Evolutionary conservation across 2,113 vertebrate genomes (phyloP), one percentile per base, ranked within the genome.

Genomic region (Hydrolagus affinis): DNA sequence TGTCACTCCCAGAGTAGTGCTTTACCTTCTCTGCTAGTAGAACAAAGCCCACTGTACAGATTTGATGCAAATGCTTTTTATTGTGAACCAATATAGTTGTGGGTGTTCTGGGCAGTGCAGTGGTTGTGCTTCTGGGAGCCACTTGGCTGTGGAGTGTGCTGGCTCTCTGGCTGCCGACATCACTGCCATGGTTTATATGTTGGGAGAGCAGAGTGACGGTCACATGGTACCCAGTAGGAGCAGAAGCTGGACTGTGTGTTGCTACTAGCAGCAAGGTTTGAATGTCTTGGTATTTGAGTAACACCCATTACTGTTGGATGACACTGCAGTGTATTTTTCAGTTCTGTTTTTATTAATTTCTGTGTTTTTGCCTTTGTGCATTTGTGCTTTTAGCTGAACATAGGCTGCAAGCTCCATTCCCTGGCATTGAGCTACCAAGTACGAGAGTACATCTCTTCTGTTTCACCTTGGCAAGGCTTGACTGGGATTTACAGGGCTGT

Each of bases 371-470:
- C 90, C 88, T 93, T 86, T 90, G 87, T 85, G 91, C 92, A 89
- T 94, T 90, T 93, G 90, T 89, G 85, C 87, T 86, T 83, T 83
- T 83, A 83, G 78, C 78, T 68, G 62, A 66, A 83, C 78, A 94
- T 92, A 95, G 94, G 91, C 94, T 94, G 89, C 94, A 94, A 91
- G 93, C 93, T 91, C 94, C 94, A 90, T 95, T 94, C 89, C 94
- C 94, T 87, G 94, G 93, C 92, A 94, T 95, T 91, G 94, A 95
- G 90, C 94, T 95, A 88, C 94, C 94, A 95, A 95, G 94, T 95
- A 95, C 87, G 94, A 92, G 89, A 89, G 88, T 93, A 92, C 93
- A 92, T 89, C 89, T 89, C 73, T 83, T 83, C 78, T 28, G 4
- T 64, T 83, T 66, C 32, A 83, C 25, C 32, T 64, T 62, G 76